Evolutionary conservation across 2,113 vertebrate species (phyloP).

Genomic region (Cebus imitator): DNA sequence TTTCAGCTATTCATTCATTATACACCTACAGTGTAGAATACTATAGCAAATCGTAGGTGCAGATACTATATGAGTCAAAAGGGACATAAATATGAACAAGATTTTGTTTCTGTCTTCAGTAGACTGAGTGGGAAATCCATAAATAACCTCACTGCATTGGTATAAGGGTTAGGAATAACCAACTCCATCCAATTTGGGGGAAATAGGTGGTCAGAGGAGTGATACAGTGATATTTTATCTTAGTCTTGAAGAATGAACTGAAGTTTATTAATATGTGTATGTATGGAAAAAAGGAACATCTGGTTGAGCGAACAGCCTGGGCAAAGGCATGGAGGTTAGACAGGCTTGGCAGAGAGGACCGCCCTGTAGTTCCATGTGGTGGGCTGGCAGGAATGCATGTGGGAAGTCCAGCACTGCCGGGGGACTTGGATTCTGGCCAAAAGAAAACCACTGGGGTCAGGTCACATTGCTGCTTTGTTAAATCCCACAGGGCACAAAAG

Average conservation of each 20-base stretch:
- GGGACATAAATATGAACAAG: not conserved
- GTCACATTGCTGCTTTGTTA: conserved; percentile 9
- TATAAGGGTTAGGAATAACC: not conserved
- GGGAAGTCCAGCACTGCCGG: not conserved
- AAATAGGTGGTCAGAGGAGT: not conserved
- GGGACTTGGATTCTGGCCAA: conserved; percentile 12
- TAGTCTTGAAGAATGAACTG: not conserved
- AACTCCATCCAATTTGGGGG: not conserved
- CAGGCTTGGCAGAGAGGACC: not conserved
- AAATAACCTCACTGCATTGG: not conserved
- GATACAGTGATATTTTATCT: not conserved
- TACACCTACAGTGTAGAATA: not conserved
- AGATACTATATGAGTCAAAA: not conserved
- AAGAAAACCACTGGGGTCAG: conserved; percentile 38
- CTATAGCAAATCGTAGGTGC: not conserved
- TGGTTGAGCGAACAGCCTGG: not conserved
- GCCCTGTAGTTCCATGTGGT: not conserved
- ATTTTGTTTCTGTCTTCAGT: not conserved
- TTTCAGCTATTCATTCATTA: not conserved
- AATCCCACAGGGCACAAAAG: not conserved
- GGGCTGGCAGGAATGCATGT: conserved; percentile 17
- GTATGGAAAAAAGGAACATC: not conserved
- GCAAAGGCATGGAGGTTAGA: not conserved
- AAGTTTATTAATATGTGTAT: not conserved
- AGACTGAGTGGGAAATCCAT: not conserved